phyloP scores from a whole-genome alignment of 92 coral and sea anemone species.

The Meandrina meandrites region DNA sequence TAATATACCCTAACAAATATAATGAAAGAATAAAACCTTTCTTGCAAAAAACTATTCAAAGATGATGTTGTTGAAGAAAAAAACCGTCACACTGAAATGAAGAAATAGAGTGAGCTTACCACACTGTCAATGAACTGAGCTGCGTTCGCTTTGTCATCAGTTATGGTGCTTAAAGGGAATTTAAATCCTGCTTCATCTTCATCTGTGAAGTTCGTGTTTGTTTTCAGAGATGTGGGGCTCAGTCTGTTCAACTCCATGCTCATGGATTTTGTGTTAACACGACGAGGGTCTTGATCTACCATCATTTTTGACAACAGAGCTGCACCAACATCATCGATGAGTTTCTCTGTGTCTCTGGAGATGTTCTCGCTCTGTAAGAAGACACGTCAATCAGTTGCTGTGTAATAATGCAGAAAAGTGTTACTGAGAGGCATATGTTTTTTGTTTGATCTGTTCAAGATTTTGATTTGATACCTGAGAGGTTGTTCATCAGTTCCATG shows the following conservation, averaged over 20 bases:
- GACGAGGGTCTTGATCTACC: conserved; percentile 55
- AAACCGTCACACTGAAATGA: background rate
- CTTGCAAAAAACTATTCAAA: background rate
- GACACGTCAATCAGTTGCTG: background rate
- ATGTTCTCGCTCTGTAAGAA: conserved; percentile 42
- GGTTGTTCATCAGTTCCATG: too few relatives aligned
- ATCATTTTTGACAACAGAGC: conserved; percentile 66
- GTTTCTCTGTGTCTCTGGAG: conserved; percentile 44
- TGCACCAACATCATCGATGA: conserved; percentile 63
- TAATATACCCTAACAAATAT: too few relatives aligned
- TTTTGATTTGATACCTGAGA: too few relatives aligned
- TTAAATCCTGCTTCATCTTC: conserved; percentile 20
- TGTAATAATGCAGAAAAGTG: background rate
- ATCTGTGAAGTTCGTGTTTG: background rate
- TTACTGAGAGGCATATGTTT: background rate
- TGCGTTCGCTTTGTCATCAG: conserved; percentile 9
- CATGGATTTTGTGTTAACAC: conserved; percentile 58
- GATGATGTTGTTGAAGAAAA: background rate
- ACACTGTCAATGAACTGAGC: conserved; percentile 14
- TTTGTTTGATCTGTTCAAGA: too few relatives aligned
- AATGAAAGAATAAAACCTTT: background rate
- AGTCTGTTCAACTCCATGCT: conserved; percentile 66
- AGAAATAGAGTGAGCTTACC: conserved; percentile 12
- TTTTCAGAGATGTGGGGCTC: conserved; percentile 32
- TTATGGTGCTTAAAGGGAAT: conserved; percentile 22